A percentile compares a stretch with the other conserved stretches of the same genome.
These are phyloP conservation scores for Acropora tenuis DNA, from an alignment of 64 coral and sea anemone species.

Conservation along the genomic window DNA sequence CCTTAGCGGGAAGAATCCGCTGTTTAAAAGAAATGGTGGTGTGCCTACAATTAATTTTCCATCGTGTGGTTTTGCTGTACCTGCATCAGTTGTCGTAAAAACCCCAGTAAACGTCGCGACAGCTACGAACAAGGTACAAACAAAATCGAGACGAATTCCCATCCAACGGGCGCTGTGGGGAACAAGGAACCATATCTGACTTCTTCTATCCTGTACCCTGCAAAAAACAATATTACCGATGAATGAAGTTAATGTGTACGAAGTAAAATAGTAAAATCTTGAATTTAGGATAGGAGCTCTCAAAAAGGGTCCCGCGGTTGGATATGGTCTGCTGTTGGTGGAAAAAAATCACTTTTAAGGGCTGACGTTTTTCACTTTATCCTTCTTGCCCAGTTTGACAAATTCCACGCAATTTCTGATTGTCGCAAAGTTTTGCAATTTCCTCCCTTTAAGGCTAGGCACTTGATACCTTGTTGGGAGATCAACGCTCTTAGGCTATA, in stretches of 20 bases:
- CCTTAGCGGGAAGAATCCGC: no score
- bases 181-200: constrained; percentile 95
- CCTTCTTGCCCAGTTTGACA: no score
- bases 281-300: neutral
- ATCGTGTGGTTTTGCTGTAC: constrained; percentile 2
- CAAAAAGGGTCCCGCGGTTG: no score
- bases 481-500: neutral
- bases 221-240: neutral
- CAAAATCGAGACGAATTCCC: constrained; percentile 92
- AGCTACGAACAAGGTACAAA: constrained; percentile 89
- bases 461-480: neutral
- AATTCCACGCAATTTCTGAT: neutral
- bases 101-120: constrained; percentile 90
- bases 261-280: neutral
- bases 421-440: neutral
- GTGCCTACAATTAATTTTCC: no score
- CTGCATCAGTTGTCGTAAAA: constrained; percentile 83
- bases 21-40: no score
- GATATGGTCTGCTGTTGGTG: no score
- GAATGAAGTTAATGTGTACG: neutral
- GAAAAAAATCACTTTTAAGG: neutral
- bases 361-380: no score
- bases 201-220: constrained; percentile 91
- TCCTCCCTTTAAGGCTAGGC: neutral
- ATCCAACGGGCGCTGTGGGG: constrained; percentile 95